These are phyloP conservation scores for Lanistes nyassanus DNA, from an alignment of 1,140 invertebrate genomes.

Conservation along the genomic window DNA sequence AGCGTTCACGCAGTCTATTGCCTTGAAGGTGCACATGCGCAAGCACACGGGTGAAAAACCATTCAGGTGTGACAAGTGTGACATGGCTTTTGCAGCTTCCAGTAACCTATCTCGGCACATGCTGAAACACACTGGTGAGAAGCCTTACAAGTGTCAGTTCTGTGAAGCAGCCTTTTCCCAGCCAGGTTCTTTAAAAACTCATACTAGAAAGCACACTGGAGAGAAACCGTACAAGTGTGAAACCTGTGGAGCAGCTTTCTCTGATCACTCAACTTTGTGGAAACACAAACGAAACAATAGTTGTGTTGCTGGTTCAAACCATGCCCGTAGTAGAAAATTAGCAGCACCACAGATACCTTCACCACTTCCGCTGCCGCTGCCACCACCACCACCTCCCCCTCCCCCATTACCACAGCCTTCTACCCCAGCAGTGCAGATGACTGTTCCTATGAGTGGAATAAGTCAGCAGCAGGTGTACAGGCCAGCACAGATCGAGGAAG, in stretches of 20 bases:
- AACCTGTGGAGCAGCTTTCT: conserved; percentile 24
- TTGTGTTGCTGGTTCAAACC: not conserved
- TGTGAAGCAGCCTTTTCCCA: conserved; percentile 89
- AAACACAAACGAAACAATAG: conserved; percentile 18
- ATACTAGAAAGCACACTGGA: conserved; percentile 69
- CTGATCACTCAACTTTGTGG: conserved; percentile 16
- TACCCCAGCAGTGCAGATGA: not conserved
- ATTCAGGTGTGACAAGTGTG: not conserved
- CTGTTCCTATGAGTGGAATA: not conserved
- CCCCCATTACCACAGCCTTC: not conserved
- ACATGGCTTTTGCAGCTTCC: conserved; percentile 14
- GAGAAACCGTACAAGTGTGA: conserved; percentile 29
- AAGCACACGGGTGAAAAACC: conserved; percentile 88
- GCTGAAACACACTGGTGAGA: conserved; percentile 26
- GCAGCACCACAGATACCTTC: not conserved
- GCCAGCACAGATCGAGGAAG: not conserved
- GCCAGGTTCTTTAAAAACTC: conserved; percentile 91
- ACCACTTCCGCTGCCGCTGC: not conserved
- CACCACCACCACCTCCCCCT: not conserved
- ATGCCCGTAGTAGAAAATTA: not conserved
- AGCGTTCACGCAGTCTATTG: conserved; percentile 16
- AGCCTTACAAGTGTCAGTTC: conserved; percentile 88
- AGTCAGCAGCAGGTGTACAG: conserved; percentile 1
- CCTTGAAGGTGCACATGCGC: conserved; percentile 37
- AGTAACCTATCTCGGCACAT: conserved; percentile 17